phyloP scores from a whole-genome alignment of 2,888 invertebrate genomes.

The Timema cristinae region DNA sequence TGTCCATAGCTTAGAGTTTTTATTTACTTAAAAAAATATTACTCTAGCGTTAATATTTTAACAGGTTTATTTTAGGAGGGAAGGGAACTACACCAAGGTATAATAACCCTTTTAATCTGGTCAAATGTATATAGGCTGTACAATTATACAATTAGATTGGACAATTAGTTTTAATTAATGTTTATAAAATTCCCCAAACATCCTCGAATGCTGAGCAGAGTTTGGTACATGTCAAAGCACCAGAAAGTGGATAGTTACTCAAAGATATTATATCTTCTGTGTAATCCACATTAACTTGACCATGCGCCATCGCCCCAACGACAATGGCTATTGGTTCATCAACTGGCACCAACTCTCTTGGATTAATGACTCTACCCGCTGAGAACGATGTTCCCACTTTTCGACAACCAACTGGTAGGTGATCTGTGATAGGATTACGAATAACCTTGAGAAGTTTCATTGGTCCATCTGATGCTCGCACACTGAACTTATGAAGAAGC shows the following conservation, averaged over 20 bases:
- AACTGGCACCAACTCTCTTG: slow-evolving; percentile 72
- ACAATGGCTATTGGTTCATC: slow-evolving; percentile 84
- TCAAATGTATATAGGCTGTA: too few relatives aligned
- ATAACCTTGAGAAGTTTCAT: slow-evolving; percentile 91
- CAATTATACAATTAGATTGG: too few relatives aligned
- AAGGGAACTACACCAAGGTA: too few relatives aligned
- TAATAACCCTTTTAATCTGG: too few relatives aligned
- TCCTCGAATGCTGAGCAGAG: slow-evolving; percentile 93
- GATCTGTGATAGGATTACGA: slow-evolving; percentile 91
- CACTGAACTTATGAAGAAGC: slow-evolving; percentile 59
- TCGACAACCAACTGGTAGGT: slow-evolving; percentile 89
- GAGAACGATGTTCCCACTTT: slow-evolving; percentile 90
- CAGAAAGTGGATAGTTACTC: slow-evolving; percentile 94
- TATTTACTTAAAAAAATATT: too few relatives aligned
- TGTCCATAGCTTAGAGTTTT: too few relatives aligned
- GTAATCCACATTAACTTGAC: slow-evolving; percentile 74
- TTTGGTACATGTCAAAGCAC: slow-evolving; percentile 93
- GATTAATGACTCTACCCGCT: slow-evolving; percentile 64
- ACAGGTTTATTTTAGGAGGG: too few relatives aligned
- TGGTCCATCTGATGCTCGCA: slow-evolving; percentile 84
- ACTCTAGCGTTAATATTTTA: too few relatives aligned
- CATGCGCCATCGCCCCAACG: slow-evolving; percentile 97
- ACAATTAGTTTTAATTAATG: slow-evolving; percentile 27
- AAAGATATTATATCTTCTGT: slow-evolving; percentile 87
- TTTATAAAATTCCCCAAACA: slow-evolving; percentile 73